phyloP scores from a whole-genome alignment of 2,888 invertebrate species.

The Tetragnatha montana region DNA sequence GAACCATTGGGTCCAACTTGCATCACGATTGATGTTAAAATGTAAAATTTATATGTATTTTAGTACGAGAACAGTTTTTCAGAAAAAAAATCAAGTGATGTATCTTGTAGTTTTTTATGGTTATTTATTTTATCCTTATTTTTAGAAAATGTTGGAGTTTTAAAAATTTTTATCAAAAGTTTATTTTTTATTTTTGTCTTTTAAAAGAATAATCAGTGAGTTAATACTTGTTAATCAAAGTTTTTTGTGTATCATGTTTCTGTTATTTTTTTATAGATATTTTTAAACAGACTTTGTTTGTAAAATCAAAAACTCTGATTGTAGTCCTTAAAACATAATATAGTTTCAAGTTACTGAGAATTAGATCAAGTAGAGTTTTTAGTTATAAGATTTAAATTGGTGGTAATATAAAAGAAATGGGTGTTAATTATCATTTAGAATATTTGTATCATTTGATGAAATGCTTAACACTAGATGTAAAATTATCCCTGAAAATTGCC shows the following conservation, averaged over 20 bases:
- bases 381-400: not conserved
- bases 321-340: too few relatives aligned
- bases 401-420: too few relatives aligned
- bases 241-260: not conserved
- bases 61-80: not conserved
- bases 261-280: not conserved
- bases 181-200: not conserved
- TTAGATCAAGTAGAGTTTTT: not conserved
- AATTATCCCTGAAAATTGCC: too few relatives aligned
- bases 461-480: too few relatives aligned
- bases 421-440: too few relatives aligned
- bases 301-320: not conserved
- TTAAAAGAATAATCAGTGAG: not conserved
- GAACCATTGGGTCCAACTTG: slow-evolving; percentile 4
- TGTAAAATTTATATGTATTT: not conserved
- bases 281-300: not conserved
- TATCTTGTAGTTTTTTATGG: not conserved
- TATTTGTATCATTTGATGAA: too few relatives aligned
- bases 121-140: not conserved
- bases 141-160: not conserved
- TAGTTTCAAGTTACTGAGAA: not conserved
- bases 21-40: slow-evolving; percentile 7
- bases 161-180: not conserved
- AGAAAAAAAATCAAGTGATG: not conserved
- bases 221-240: not conserved